A percentile compares a stretch with the other conserved stretches of the same genome.
These are phyloP conservation scores for Lithobates pipiens DNA, from an alignment of 2,797 vertebrate species.

Conservation along the genomic window DNA sequence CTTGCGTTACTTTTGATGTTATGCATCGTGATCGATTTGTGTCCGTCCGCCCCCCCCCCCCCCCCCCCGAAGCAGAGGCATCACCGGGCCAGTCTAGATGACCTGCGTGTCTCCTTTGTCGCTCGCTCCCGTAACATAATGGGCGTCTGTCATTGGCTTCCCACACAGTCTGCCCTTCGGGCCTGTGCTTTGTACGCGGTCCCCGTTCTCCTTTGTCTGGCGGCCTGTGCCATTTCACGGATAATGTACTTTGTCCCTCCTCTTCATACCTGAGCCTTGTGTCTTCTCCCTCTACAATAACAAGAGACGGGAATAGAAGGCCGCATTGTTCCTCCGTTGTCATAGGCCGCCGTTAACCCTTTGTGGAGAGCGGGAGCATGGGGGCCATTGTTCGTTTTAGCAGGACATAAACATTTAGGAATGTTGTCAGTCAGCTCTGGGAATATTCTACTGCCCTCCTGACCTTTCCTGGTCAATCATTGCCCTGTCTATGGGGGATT, in stretches of 20 bases:
- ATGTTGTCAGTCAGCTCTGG: not conserved
- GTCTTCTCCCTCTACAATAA: conserved; percentile 9
- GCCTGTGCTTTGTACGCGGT: conserved; percentile 22
- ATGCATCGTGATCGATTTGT: no score
- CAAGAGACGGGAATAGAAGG: not conserved
- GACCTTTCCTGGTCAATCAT: no score
- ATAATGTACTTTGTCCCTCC: conserved; percentile 35
- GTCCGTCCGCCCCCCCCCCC: no score
- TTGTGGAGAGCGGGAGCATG: not conserved
- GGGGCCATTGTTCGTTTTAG: not conserved
- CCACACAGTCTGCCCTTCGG: conserved; percentile 31
- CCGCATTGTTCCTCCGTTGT: conserved; percentile 4
- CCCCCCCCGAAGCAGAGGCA: no score
- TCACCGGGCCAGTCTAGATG: no score
- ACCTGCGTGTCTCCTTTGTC: not conserved
- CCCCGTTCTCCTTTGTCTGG: conserved; percentile 12
- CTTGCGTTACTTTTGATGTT: no score
- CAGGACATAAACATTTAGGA: not conserved
- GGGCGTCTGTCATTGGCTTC: conserved; percentile 35
- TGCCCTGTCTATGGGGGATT: no score
- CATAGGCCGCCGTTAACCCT: conserved; percentile 3
- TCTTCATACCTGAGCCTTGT: conserved; percentile 39
- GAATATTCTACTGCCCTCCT: not conserved
- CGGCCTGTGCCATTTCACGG: conserved; percentile 23
- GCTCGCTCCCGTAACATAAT: not conserved